phyloP scores from a whole-genome alignment of 2,797 vertebrate species.

The Poecilia velifera region DNA sequence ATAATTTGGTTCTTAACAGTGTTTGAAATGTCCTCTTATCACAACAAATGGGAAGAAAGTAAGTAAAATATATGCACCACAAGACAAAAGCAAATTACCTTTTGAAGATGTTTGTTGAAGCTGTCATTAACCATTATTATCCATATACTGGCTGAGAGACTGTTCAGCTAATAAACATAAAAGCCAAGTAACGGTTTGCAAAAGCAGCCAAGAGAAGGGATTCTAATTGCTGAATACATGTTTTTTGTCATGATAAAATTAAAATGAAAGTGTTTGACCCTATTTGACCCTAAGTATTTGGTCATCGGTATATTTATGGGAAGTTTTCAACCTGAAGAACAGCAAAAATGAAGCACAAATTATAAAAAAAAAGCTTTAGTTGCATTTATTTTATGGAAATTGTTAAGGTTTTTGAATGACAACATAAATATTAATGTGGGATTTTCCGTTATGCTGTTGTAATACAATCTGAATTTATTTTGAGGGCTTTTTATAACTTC shows the following conservation, averaged over 20 bases:
- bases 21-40: neutral
- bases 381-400: neutral
- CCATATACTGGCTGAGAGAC: no score
- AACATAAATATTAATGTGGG: neutral
- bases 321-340: neutral
- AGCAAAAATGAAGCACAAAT: neutral
- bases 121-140: neutral
- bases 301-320: neutral
- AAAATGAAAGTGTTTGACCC: neutral
- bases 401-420: neutral
- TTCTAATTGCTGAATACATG: neutral
- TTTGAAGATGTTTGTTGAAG: no score
- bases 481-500: neutral
- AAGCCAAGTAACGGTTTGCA: neutral
- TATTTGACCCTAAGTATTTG: neutral
- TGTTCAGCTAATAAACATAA: no score
- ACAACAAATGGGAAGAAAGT: no score
- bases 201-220: neutral
- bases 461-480: neutral
- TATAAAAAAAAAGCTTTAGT: neutral
- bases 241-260: neutral
- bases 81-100: no score
- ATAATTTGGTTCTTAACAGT: neutral
- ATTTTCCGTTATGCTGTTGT: neutral
- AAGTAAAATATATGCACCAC: no score